These are phyloP conservation scores for Alfaro cultratus DNA, from an alignment of 2,797 vertebrate genomes.

Conservation along the genomic window DNA sequence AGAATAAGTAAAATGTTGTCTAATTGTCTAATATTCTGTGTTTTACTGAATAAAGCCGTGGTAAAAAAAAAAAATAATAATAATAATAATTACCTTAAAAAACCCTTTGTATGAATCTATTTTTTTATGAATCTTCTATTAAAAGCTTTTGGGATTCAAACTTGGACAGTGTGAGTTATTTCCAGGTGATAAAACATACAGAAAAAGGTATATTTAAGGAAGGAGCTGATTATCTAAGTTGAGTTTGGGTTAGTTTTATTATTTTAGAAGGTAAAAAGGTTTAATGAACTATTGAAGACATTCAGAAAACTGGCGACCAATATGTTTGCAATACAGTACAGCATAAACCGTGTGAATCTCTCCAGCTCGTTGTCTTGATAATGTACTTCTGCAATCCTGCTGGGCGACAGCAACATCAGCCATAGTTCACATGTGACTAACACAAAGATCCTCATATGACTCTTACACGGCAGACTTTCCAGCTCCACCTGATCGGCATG, in stretches of 20 bases:
- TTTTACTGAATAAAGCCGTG: neutral
- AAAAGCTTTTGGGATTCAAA: neutral
- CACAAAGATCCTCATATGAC: neutral
- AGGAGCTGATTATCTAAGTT: neutral
- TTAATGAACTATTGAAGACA: neutral
- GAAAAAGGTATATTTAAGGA: neutral
- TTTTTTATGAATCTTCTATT: neutral
- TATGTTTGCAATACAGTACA: neutral
- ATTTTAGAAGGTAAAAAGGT: neutral
- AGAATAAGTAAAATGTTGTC: neutral
- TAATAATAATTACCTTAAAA: neutral
- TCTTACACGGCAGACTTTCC: constrained; percentile 6
- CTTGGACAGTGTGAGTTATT: neutral
- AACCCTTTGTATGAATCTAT: neutral
- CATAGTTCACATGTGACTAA: neutral
- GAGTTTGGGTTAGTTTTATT: neutral
- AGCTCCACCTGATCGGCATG: neutral
- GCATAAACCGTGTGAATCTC: neutral
- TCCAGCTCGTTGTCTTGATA: neutral
- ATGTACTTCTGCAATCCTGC: neutral
- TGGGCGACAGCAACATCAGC: neutral
- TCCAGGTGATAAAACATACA: neutral
- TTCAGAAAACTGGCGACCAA: neutral
- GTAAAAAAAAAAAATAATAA: neutral
- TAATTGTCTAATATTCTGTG: neutral